Base-by-base conservation (phyloP, 2,113 vertebrate genomes). In the Alethe diademata region DNA sequence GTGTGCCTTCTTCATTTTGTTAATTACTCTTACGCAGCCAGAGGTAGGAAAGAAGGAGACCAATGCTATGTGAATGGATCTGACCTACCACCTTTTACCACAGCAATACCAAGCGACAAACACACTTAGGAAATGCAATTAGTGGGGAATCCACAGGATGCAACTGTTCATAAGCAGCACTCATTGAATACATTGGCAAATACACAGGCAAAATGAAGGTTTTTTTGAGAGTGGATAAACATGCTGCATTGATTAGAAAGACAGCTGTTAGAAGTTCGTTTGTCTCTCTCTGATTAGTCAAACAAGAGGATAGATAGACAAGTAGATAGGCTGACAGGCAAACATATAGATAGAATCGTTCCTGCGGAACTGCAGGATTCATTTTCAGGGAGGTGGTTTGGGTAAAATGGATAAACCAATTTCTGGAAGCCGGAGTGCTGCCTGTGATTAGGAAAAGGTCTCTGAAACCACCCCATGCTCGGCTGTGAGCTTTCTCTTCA, bases 371-470 rank as follows among this genome's bases (percentile, higher is more conserved):
- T 48, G 38, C 67, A 75, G 60, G 82, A 33, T 95, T 80, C 43
- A 35, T 96, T 96, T 95, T 62, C 91, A 92, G 90, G 71, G 70
- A 94, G 42, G 69, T 62, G 64, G 66, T 86, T 94, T 86, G 86
- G 73, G 31, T 54, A 72, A 91, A 96, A 97, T 96, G 94, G 12
- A 97, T 97, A 96, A 97, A 95, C 91, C 91, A 95, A 95, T 96
- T 95, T 96, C 90, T 96, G 71, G 75, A 91, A 95, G 88, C 73
- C 12, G 1, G 71, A 84, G 83, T 40, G 61, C 90, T 38, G 4
- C 86, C 90, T 61, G 24, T 93, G 96, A 93, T 96, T 93, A 97
- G 90, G 64, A 95, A 93, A 78, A 85, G 48, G 86, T 70, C 43
- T 89, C 85, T 80, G 86, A 88, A 96, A 58, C 62, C 88, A 76